These are phyloP conservation scores for Hirtodrosophila histrioides DNA, from an alignment of 2,888 invertebrate genomes.

Conservation along the genomic window DNA sequence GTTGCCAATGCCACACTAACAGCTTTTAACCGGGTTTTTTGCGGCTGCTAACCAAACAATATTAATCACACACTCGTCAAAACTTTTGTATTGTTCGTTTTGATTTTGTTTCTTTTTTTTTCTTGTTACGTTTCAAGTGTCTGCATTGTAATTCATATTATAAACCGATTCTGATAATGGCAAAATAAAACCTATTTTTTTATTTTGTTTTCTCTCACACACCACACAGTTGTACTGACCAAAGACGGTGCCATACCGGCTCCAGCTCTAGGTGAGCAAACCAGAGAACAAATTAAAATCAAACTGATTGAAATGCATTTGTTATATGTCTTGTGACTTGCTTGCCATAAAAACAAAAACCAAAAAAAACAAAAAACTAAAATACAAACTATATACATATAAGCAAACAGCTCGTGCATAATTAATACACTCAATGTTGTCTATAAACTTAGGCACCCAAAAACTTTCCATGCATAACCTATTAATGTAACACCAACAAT, in stretches of 20 bases:
- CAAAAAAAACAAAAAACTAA: too few relatives aligned
- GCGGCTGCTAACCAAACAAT: conserved; percentile 62
- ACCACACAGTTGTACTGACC: conserved; percentile 83
- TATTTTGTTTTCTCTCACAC: conserved; percentile 73
- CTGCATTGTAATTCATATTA: conserved; percentile 38
- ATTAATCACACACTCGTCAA: conserved; percentile 5
- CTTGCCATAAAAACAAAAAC: conserved; percentile 35
- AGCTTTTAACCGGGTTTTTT: conserved; percentile 45
- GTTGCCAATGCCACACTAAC: conserved; percentile 55
- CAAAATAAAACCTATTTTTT: conserved; percentile 45
- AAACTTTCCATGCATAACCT: conserved; percentile 16
- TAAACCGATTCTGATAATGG: conserved; percentile 37
- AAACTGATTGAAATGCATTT: conserved; percentile 35
- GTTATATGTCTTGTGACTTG: conserved; percentile 49
- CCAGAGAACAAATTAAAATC: conserved; percentile 55
- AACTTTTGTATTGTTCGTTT: conserved; percentile 38
- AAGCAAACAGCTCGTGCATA: conserved; percentile 14
- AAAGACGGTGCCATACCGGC: conserved; percentile 85
- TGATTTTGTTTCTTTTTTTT: conserved; percentile 39
- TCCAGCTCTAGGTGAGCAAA: conserved; percentile 85
- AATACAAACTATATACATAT: neutral
- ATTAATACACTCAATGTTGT: conserved; percentile 40
- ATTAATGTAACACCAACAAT: conserved; percentile 19
- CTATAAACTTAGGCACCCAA: conserved; percentile 38
- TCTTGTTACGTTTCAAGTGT: conserved; percentile 32